Percentiles rank a stretch among this genome's conserved stretches.
phyloP scores from a whole-genome alignment of 37 sponge, comb jelly and placozoan genomes.

The Corticium candelabrum region DNA sequence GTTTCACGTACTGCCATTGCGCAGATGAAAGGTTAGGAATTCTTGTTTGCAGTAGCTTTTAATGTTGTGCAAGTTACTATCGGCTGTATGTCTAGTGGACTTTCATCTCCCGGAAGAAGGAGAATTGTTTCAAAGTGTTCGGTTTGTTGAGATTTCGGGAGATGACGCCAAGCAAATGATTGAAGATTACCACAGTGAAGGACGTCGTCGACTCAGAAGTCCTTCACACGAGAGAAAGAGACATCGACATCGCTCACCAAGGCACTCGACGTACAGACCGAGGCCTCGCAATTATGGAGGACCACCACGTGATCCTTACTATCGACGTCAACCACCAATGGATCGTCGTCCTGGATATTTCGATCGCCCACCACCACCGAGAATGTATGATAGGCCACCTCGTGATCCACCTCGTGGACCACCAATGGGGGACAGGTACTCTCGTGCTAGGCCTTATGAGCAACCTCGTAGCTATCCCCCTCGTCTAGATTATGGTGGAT shows the following conservation, averaged over 20 bases:
- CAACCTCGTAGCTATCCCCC: neutral
- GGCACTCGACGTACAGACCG: no score
- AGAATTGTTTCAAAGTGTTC: neutral
- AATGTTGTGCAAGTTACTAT: neutral
- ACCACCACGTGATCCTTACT: no score
- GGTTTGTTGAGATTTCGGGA: neutral
- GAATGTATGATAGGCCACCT: neutral
- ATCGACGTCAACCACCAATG: no score
- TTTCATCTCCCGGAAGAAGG: neutral
- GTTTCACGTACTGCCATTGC: neutral
- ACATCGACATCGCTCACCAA: neutral
- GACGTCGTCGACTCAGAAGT: neutral
- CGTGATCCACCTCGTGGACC: neutral
- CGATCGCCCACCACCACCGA: constrained; percentile 1
- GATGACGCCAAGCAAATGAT: neutral
- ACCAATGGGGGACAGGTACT: neutral
- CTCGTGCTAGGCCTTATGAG: neutral
- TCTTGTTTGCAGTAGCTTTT: neutral
- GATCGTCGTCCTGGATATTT: neutral
- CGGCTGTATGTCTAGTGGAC: no score
- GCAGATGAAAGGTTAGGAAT: neutral
- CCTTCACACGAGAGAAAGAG: neutral
- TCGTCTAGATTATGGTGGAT: neutral
- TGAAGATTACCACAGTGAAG: neutral
- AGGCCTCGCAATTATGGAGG: no score